Conservation (phyloP, 2,113 vertebrate species). For the Notechis scutatus region DNA sequence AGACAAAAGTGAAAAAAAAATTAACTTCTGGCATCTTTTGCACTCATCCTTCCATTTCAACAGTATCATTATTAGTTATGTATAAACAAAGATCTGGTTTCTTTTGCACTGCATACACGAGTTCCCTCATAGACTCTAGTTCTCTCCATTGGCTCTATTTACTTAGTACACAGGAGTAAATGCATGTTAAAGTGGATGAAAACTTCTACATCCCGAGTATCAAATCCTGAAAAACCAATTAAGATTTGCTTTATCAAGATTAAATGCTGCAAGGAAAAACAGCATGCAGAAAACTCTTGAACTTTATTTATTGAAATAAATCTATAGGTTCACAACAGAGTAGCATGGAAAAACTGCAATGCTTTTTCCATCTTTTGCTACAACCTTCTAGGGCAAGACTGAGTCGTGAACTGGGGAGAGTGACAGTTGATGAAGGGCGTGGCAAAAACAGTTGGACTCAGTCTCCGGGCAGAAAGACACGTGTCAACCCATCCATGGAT, state of each 20-base stretch:
- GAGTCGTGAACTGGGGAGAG: too few relatives aligned
- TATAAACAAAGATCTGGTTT: not conserved
- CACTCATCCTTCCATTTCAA: not conserved
- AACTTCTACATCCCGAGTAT: not conserved
- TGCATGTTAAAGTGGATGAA: not conserved
- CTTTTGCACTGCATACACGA: not conserved
- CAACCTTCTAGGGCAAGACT: too few relatives aligned
- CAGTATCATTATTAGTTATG: not conserved
- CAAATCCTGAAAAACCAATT: not conserved
- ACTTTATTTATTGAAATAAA: not conserved
- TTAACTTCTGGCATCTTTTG: not conserved
- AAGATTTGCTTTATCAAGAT: not conserved
- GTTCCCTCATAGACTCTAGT: not conserved
- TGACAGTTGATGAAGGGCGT: too few relatives aligned
- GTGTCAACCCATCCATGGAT: too few relatives aligned
- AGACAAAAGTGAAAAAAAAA: not conserved
- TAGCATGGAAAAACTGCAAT: not conserved
- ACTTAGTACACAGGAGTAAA: not conserved
- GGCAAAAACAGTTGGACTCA: too few relatives aligned
- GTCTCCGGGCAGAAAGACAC: too few relatives aligned
- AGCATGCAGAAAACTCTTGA: not conserved
- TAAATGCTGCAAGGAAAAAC: not conserved
- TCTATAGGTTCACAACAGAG: not conserved
- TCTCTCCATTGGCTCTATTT: not conserved
- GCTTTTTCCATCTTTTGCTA: not conserved